phyloP scores from a whole-genome alignment of 2,797 vertebrate genomes.

The Microctenopoma stevenorrisi region DNA sequence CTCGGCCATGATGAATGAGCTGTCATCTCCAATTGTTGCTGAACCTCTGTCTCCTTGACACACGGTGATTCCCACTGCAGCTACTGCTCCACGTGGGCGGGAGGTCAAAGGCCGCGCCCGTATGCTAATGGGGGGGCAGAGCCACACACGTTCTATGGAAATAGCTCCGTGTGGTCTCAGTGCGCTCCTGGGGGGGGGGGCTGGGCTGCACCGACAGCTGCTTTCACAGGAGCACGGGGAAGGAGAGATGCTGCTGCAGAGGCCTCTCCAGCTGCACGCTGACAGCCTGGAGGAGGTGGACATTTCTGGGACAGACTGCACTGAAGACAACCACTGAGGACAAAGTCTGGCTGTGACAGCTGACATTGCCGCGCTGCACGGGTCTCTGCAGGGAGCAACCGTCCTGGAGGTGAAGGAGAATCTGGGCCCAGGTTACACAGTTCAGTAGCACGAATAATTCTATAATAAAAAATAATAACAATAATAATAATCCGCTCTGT shows the following conservation, averaged over 20 bases:
- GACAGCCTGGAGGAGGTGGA: slow-evolving; percentile 2
- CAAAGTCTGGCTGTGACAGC: slow-evolving; percentile 40
- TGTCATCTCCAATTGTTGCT: slow-evolving; percentile 81
- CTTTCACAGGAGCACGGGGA: slow-evolving; percentile 9
- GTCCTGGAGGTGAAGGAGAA: slow-evolving; percentile 10
- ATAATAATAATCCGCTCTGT: too few species aligned
- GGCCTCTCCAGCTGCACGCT: slow-evolving; percentile 1
- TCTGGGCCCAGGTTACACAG: neutral
- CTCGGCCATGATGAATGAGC: slow-evolving; percentile 82
- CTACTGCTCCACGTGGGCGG: slow-evolving; percentile 16
- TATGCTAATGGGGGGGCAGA: slow-evolving; percentile 39
- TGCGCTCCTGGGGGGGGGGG: neutral
- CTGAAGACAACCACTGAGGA: slow-evolving; percentile 22
- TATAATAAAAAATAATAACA: too few species aligned
- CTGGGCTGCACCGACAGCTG: neutral
- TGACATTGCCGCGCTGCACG: slow-evolving; percentile 38
- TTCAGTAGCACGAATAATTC: too few species aligned
- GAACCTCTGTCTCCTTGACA: slow-evolving; percentile 75
- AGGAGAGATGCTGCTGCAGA: slow-evolving; percentile 4
- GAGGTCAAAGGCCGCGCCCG: slow-evolving; percentile 56
- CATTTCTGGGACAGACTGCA: slow-evolving; percentile 1
- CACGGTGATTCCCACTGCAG: slow-evolving; percentile 41
- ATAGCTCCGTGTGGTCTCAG: slow-evolving; percentile 1
- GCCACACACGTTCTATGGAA: neutral
- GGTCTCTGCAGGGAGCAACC: slow-evolving; percentile 16